Evolutionary conservation across 1,140 invertebrate species (phyloP).

Genomic region (Melanaphis sacchari): DNA sequence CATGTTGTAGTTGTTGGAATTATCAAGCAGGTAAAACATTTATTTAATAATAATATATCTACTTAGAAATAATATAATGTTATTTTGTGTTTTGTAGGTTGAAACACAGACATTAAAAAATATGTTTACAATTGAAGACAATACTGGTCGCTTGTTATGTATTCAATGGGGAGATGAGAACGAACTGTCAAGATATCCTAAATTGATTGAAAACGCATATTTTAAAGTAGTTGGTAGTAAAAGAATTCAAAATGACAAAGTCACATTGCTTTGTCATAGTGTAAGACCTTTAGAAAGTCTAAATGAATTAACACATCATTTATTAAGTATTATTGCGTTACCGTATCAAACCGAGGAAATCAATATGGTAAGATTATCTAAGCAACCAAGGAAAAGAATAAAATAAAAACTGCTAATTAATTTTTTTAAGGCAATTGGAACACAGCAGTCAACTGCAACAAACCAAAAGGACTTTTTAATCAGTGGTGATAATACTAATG

Average conservation of each 20-base stretch:
- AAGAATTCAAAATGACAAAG: constrained; percentile 48
- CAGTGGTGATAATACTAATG: neutral
- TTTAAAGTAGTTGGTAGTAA: constrained; percentile 55
- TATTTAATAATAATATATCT: neutral
- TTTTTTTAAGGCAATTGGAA: neutral
- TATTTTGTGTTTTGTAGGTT: neutral
- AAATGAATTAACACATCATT: constrained; percentile 45
- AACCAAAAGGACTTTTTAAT: neutral
- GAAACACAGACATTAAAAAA: constrained; percentile 47
- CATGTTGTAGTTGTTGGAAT: constrained; percentile 47
- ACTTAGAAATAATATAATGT: neutral
- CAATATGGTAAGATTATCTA: neutral
- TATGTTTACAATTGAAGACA: constrained; percentile 54
- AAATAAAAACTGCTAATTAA: neutral
- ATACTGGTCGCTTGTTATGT: constrained; percentile 37
- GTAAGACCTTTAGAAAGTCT: constrained; percentile 36
- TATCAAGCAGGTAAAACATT: constrained; percentile 33
- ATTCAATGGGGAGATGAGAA: constrained; percentile 56
- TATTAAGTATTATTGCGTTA: constrained; percentile 52
- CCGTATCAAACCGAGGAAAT: constrained; percentile 34
- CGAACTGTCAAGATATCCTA: constrained; percentile 39
- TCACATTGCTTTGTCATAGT: constrained; percentile 49
- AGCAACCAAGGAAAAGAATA: neutral
- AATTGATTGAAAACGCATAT: constrained; percentile 51
- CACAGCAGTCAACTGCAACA: neutral